Evolutionary conservation across 2,888 invertebrate genomes (phyloP).

Genomic region (Drosophila pseudotakahashii): DNA sequence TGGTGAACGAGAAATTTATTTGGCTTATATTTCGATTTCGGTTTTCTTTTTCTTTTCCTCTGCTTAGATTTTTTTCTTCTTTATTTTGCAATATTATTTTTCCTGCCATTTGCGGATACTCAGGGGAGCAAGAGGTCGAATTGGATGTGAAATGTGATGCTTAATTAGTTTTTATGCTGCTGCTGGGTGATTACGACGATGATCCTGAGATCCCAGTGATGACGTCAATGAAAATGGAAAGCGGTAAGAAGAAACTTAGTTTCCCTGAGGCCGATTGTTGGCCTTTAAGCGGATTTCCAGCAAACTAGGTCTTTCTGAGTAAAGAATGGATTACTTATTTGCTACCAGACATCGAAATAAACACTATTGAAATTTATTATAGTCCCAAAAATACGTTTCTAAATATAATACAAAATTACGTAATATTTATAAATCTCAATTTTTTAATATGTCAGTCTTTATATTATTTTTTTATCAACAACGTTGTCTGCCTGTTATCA

Average conservation of each 20-base stretch:
- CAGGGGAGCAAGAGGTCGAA: slow-evolving; percentile 51
- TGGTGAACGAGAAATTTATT: slow-evolving; percentile 70
- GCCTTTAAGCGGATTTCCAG: slow-evolving; percentile 14
- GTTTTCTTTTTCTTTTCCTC: slow-evolving; percentile 22
- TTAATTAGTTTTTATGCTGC: slow-evolving; percentile 71
- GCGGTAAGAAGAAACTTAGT: slow-evolving; percentile 7
- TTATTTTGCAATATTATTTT: slow-evolving; percentile 27
- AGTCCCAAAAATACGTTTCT: too few species aligned
- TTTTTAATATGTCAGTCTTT: too few species aligned
- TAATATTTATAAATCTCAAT: too few species aligned
- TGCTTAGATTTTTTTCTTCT: slow-evolving; percentile 4
- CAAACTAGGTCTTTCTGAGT: neutral
- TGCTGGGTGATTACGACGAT: slow-evolving; percentile 46
- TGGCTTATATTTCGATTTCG: slow-evolving; percentile 77
- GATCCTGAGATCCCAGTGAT: slow-evolving; percentile 39
- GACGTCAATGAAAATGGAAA: slow-evolving; percentile 38
- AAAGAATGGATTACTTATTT: neutral
- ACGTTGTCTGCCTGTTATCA: too few species aligned
- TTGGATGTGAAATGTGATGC: slow-evolving; percentile 76
- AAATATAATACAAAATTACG: too few species aligned
- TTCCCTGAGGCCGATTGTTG: neutral
- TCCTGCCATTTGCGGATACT: slow-evolving; percentile 29
- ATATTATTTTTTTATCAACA: too few species aligned
- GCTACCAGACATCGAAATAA: neutral
- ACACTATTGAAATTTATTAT: too few species aligned